Conservation (phyloP, 2,113 vertebrate species). For the Struthio camelus region DNA sequence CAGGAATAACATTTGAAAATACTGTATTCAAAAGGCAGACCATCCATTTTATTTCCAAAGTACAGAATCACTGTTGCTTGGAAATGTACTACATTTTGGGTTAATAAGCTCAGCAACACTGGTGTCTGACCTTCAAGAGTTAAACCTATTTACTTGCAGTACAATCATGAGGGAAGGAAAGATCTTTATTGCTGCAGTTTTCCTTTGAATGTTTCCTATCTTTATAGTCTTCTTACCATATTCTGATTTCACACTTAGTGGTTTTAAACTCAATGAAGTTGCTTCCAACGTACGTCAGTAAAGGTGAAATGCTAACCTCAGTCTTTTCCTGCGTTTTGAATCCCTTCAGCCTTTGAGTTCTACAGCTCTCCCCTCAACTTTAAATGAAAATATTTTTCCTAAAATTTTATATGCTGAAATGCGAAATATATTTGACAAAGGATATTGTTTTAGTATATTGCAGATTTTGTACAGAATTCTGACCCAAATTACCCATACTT, state of each 20-base stretch:
- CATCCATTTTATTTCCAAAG: neutral
- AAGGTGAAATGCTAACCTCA: neutral
- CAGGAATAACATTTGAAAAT: neutral
- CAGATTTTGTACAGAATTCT: neutral
- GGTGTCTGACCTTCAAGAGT: neutral
- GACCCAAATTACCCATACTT: neutral
- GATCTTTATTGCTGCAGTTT: neutral
- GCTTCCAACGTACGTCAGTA: fast-evolving
- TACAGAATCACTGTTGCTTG: neutral
- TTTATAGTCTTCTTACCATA: neutral
- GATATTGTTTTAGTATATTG: neutral
- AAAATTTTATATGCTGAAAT: neutral
- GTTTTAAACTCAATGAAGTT: neutral
- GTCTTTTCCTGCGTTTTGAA: neutral
- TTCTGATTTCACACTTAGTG: neutral
- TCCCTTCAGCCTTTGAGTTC: neutral
- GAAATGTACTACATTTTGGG: neutral
- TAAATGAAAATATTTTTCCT: neutral
- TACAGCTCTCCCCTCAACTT: neutral
- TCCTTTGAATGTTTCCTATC: neutral
- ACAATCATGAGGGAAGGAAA: neutral
- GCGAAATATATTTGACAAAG: neutral
- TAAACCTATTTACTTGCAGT: neutral
- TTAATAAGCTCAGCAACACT: neutral
- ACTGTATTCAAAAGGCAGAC: neutral